Percentiles rank a stretch among this genome's conserved stretches.
These are phyloP conservation scores for Agrochola macilenta DNA, from an alignment of 2,888 invertebrate genomes.

Conservation along the genomic window DNA sequence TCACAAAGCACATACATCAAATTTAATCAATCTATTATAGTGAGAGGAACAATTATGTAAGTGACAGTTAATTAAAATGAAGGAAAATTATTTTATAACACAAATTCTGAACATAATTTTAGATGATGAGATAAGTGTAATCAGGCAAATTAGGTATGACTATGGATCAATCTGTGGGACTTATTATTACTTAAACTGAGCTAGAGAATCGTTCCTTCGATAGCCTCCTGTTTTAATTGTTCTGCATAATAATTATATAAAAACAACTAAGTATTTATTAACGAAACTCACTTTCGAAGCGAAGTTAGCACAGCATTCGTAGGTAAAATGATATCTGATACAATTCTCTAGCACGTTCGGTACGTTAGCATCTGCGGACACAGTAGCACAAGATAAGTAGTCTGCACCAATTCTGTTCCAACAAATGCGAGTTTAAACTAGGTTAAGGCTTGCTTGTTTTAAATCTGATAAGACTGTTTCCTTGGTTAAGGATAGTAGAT, in stretches of 20 bases:
- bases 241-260: background rate
- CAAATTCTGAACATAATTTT: background rate
- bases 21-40: too few relatives aligned
- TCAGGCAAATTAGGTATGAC: background rate
- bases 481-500: background rate
- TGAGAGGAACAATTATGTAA: too few relatives aligned
- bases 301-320: slow-evolving; percentile 12
- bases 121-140: background rate
- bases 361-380: slow-evolving; percentile 13
- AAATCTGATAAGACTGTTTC: background rate
- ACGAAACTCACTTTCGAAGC: background rate
- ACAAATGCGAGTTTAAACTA: slow-evolving; percentile 27
- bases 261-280: background rate
- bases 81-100: background rate
- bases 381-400: background rate
- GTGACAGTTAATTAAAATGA: too few relatives aligned
- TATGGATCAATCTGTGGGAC: background rate
- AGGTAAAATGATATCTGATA: background rate
- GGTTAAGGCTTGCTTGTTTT: slow-evolving; percentile 32
- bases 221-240: background rate
- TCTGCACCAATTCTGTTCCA: slow-evolving; percentile 8
- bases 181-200: background rate
- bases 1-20: too few relatives aligned
- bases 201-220: background rate
- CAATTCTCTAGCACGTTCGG: slow-evolving; percentile 5